These are phyloP conservation scores for Caranx melampygus DNA, from an alignment of 2,113 vertebrate species.

Conservation along the genomic window DNA sequence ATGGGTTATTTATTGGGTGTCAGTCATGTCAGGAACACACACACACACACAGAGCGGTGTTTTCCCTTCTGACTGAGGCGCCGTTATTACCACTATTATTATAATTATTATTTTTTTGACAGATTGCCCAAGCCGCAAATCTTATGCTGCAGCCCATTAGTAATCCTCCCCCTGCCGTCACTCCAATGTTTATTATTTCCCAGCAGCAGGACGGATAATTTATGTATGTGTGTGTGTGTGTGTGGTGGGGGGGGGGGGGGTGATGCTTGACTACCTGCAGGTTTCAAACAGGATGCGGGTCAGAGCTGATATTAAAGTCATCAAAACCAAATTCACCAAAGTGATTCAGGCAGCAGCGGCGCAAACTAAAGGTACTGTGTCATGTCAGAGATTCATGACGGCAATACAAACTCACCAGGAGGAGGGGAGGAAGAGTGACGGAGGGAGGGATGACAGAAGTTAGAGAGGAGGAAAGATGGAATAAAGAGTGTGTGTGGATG, in stretches of 20 bases:
- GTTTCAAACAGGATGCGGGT: slow-evolving; percentile 57
- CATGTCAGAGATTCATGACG: slow-evolving; percentile 23
- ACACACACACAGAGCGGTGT: slow-evolving; percentile 33
- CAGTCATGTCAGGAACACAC: slow-evolving; percentile 52
- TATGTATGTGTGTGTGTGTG: slow-evolving; percentile 14
- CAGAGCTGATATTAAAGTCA: slow-evolving; percentile 48
- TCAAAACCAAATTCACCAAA: slow-evolving; percentile 63
- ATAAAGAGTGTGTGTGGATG: background rate
- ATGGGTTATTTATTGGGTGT: slow-evolving; percentile 74
- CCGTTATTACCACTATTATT: slow-evolving; percentile 33
- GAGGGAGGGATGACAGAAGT: background rate
- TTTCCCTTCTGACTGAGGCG: slow-evolving; percentile 28
- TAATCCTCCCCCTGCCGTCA: slow-evolving; percentile 48
- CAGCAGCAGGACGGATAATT: slow-evolving; percentile 61
- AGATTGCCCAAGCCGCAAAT: slow-evolving; percentile 70
- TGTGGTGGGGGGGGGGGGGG: background rate
- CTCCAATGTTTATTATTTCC: slow-evolving; percentile 64
- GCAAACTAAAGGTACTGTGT: slow-evolving; percentile 5
- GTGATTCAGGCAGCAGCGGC: slow-evolving; percentile 45
- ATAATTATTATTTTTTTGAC: slow-evolving; percentile 60
- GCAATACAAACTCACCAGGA: background rate
- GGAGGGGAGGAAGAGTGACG: background rate
- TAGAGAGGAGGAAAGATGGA: background rate
- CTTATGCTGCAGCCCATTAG: slow-evolving; percentile 70
- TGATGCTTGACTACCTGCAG: slow-evolving; percentile 51